A percentile compares a stretch with the other conserved stretches of the same genome.
Conservation (phyloP, 2,888 invertebrate genomes). For the Coecobrya sp. region DNA sequence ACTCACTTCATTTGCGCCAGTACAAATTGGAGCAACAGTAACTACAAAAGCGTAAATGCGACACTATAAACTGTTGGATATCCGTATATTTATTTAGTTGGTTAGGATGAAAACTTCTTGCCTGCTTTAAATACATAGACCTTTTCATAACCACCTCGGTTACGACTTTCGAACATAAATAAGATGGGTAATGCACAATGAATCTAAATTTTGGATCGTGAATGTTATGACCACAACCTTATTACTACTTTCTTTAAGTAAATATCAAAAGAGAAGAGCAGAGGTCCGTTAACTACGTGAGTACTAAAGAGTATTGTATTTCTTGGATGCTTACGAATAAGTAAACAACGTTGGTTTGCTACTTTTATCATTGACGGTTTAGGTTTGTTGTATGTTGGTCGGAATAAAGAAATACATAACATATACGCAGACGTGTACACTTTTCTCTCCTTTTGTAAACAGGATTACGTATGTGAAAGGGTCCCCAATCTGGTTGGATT, state of each 20-base stretch:
- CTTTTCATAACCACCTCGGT: not conserved
- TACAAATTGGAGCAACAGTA: not conserved
- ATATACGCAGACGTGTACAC: not conserved
- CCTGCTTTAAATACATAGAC: not conserved
- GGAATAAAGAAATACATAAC: not conserved
- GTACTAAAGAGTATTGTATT: not conserved
- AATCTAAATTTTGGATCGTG: constrained; percentile 15
- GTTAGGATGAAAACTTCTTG: not conserved
- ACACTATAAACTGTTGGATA: not conserved
- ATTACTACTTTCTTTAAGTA: not conserved
- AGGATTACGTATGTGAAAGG: not conserved
- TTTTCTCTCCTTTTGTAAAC: not conserved
- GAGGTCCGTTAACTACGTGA: too few relatives aligned
- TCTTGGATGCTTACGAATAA: not conserved
- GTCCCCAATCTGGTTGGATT: not conserved
- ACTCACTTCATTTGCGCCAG: not conserved
- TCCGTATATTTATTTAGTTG: not conserved
- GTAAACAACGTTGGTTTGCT: not conserved
- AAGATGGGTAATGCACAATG: not conserved
- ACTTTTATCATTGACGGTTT: not conserved
- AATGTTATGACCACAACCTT: constrained; percentile 9
- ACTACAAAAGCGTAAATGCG: not conserved
- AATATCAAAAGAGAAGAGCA: not conserved
- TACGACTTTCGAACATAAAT: not conserved
- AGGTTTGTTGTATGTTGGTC: not conserved